Percentiles rank a stretch among this genome's conserved stretches.
Evolutionary conservation across 2,797 vertebrate genomes (phyloP).

Genomic region (Heterohyrax brucei): DNA sequence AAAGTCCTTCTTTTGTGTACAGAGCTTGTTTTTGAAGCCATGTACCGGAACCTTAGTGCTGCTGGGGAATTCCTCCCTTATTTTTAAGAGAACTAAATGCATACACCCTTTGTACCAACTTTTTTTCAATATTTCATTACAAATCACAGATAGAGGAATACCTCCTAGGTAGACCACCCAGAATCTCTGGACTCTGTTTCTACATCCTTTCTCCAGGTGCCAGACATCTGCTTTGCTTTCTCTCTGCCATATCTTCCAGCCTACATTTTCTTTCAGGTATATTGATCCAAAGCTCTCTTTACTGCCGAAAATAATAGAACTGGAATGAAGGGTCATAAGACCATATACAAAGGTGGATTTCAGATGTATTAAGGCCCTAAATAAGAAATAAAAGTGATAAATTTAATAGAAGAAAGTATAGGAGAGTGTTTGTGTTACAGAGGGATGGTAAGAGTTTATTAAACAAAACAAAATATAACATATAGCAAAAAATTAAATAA

Average conservation of each 20-base stretch:
- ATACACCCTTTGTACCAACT: neutral
- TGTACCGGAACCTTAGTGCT: constrained; percentile 24
- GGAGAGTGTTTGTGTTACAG: neutral
- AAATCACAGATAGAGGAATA: neutral
- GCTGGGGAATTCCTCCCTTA: constrained; percentile 68
- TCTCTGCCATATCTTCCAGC: neutral
- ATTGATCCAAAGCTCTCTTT: neutral
- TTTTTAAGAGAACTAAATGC: neutral
- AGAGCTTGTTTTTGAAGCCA: constrained; percentile 64
- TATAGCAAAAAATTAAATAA: neutral
- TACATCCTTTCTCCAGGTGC: neutral
- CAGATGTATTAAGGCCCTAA: neutral
- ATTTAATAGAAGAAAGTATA: constrained; percentile 34
- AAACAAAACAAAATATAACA: neutral
- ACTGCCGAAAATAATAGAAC: constrained; percentile 30
- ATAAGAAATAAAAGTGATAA: neutral
- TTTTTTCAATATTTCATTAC: constrained; percentile 30
- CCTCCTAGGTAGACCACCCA: neutral
- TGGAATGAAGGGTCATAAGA: neutral
- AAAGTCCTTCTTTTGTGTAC: constrained; percentile 65
- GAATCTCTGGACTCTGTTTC: neutral
- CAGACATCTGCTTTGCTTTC: neutral
- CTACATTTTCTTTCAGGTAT: neutral
- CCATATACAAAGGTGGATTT: neutral
- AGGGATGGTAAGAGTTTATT: neutral